Evolutionary conservation across 1,140 invertebrate species (phyloP).

Genomic region (Procambarus virginalis): DNA sequence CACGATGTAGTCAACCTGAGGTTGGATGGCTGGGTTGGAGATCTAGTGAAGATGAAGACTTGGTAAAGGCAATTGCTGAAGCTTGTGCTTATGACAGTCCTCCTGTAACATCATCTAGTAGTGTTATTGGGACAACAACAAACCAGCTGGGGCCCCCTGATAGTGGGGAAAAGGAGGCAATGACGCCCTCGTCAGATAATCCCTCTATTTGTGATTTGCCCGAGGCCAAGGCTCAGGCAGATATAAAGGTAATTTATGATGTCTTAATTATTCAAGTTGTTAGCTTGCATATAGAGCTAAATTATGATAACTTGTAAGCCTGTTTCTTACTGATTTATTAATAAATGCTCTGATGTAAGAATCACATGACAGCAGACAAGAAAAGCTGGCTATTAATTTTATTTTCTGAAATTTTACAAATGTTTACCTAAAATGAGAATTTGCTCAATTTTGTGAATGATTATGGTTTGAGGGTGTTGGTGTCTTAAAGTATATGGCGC

Average conservation of each 20-base stretch:
- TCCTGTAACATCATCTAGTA: slow-evolving; percentile 24
- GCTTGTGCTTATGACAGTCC: slow-evolving; percentile 84
- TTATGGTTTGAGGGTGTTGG: too few relatives aligned
- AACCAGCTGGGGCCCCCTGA: slow-evolving; percentile 19
- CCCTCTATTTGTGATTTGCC: slow-evolving; percentile 68
- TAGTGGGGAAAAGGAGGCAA: slow-evolving; percentile 54
- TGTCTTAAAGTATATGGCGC: too few relatives aligned
- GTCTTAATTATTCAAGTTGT: too few relatives aligned
- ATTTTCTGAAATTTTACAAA: too few relatives aligned
- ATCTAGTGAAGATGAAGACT: slow-evolving; percentile 88
- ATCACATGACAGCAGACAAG: too few relatives aligned
- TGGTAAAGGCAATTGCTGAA: slow-evolving; percentile 87
- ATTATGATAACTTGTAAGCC: too few relatives aligned
- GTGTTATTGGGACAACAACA: neutral
- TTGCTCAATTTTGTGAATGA: too few relatives aligned
- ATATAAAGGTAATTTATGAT: slow-evolving; percentile 65
- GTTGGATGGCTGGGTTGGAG: slow-evolving; percentile 95
- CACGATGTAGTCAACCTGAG: slow-evolving; percentile 93
- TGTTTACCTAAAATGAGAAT: too few relatives aligned
- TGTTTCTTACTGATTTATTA: too few relatives aligned
- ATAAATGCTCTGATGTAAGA: too few relatives aligned
- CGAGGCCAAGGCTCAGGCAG: slow-evolving; percentile 69
- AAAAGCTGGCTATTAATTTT: too few relatives aligned
- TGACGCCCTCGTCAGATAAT: slow-evolving; percentile 60
- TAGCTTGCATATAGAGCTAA: too few relatives aligned